Base-by-base conservation (phyloP, 2,113 vertebrate genomes). In the Larimichthys crocea region DNA sequence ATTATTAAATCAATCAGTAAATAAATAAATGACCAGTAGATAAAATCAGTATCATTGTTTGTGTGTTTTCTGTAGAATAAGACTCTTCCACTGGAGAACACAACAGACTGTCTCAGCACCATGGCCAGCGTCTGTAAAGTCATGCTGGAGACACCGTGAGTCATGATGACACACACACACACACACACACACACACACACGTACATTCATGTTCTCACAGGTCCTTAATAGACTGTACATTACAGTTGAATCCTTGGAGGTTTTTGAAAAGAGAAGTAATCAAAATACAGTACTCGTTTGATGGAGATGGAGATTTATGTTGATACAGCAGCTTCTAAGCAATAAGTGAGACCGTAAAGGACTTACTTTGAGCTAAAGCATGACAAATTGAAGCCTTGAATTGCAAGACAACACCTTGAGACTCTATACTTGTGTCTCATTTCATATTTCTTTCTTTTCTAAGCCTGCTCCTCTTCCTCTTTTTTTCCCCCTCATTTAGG, bases 71-170 rank as follows among this genome's bases (percentile, higher is more conserved):
- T 74, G 17, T 12, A 99, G 98, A 99, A 99, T 88, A 99, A 99
- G 94, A 99, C 97, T 0, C 94, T 99, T 82, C 98, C 98, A 7
- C 96, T 99, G 93, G 98, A 99, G 94, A 99, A 99, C 87, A 99
- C 98, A 31, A 99, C 98, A 0, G 98, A 99, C 91, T 99, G 97
- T 87, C 95, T 99, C 88, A 99, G 98, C 78, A 99, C 98, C 2
- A 99, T 99, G 98, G 97, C 98, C 73, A 99, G 97, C 2, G 96
- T 99, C 65, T 99, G 98, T 85, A 99, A 99, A 95, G 98, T 99
- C 93, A 99, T 99, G 98, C 91, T 99, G 91, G 98, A 99, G 92
- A 99, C 98, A 3, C 98, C 98, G 98, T 99, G 95, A 99, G 98
- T 95, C 55, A 0, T 10, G 12, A 15, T 1, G 26, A 20, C 10